Conservation (phyloP, 1,140 invertebrate genomes). For the Condylostylus longicornis region DNA sequence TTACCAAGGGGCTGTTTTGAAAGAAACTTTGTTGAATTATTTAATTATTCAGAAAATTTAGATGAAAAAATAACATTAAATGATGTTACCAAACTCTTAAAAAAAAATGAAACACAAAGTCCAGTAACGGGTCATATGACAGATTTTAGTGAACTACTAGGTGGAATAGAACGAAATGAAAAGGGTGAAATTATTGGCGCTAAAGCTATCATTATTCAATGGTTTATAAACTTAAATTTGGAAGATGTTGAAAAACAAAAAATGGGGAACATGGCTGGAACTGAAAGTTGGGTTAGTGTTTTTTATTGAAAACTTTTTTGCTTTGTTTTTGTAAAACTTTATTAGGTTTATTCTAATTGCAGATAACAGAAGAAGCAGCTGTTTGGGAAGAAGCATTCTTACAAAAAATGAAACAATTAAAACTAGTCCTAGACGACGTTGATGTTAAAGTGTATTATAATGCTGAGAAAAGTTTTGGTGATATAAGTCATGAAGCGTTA, state of each 20-base stretch:
- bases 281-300: constrained; percentile 48
- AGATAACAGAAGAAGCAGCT: constrained; percentile 43
- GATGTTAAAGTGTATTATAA: constrained; percentile 41
- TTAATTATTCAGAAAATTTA: constrained; percentile 46
- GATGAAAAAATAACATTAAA: constrained; percentile 41
- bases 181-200: constrained; percentile 47
- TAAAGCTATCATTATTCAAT: constrained; percentile 42
- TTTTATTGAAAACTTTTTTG: too few species aligned
- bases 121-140: constrained; percentile 46
- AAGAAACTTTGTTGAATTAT: constrained; percentile 53
- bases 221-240: constrained; percentile 52
- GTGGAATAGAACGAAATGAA: constrained; percentile 41
- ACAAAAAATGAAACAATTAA: constrained; percentile 32
- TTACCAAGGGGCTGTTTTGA: constrained; percentile 44
- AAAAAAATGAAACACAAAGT: constrained; percentile 42
- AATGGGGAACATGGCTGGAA: constrained; percentile 51
- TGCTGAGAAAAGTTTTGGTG: constrained; percentile 55
- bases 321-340: neutral
- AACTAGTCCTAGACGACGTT: constrained; percentile 22
- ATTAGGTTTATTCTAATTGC: neutral
- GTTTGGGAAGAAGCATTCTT: constrained; percentile 52
- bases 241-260: constrained; percentile 44
- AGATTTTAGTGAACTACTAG: constrained; percentile 47
- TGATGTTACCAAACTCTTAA: constrained; percentile 46
- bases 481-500: constrained; percentile 48